Percentiles rank a stretch among this genome's conserved stretches.
Conservation (phyloP, 1,140 invertebrate genomes). For the Temnothorax curvispinosus region DNA sequence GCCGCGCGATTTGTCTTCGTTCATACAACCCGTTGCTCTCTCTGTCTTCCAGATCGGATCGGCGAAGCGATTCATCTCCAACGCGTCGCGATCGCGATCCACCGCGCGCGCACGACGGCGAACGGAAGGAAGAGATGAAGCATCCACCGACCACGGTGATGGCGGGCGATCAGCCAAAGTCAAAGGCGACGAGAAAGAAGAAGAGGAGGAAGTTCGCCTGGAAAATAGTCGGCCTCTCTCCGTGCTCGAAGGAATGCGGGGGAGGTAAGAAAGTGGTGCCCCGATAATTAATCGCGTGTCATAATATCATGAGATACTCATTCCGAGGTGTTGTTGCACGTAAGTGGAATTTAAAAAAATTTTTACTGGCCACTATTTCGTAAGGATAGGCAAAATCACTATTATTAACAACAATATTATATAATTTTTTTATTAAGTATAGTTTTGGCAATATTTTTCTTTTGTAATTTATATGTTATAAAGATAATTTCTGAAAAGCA, state of each 20-base stretch:
- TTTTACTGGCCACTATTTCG: neutral
- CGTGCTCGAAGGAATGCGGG: conserved; percentile 93
- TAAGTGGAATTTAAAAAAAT: neutral
- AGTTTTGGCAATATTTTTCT: conserved; percentile 5
- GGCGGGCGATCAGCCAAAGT: conserved; percentile 85
- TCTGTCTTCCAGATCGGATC: conserved; percentile 59
- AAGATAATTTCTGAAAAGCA: conserved; percentile 1
- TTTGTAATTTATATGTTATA: neutral
- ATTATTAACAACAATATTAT: neutral
- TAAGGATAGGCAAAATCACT: neutral
- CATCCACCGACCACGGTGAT: conserved; percentile 81
- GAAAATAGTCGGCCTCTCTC: conserved; percentile 91
- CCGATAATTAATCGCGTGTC: conserved; percentile 17
- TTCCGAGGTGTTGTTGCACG: neutral
- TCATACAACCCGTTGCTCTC: conserved; percentile 9
- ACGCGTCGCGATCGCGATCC: conserved; percentile 29
- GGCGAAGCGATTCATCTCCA: conserved; percentile 52
- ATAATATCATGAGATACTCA: neutral
- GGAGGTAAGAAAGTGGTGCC: conserved; percentile 87
- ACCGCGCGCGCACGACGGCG: conserved; percentile 24
- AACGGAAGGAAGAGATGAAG: conserved; percentile 72
- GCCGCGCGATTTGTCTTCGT: conserved; percentile 38
- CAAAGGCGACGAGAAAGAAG: conserved; percentile 71
- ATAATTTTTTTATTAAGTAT: neutral
- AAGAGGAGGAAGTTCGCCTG: conserved; percentile 90